phyloP scores from a whole-genome alignment of 2,113 vertebrate genomes.

The Ancistrus triradiatus region DNA sequence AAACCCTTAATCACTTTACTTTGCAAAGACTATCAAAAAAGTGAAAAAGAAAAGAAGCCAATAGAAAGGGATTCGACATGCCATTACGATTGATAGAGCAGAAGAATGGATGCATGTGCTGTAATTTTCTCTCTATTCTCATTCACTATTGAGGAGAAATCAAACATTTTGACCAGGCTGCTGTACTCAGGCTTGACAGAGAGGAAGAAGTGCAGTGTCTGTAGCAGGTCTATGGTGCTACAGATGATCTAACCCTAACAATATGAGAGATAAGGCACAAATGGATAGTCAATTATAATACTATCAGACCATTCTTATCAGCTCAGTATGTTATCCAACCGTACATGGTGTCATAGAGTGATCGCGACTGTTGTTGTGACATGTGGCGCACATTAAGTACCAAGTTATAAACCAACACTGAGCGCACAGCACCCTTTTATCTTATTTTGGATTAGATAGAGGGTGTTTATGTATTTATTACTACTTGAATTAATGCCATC shows the following conservation, averaged over 20 bases:
- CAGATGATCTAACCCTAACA: slow-evolving; percentile 31
- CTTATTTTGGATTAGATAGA: too few species aligned
- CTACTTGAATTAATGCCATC: too few species aligned
- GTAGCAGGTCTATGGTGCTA: slow-evolving; percentile 1
- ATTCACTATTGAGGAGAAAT: background rate
- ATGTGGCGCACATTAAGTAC: too few species aligned
- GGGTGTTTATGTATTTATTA: too few species aligned
- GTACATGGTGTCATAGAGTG: too few species aligned
- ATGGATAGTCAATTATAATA: slow-evolving; percentile 29
- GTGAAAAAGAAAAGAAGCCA: background rate
- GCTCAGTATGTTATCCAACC: slow-evolving; percentile 7
- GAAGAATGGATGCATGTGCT: background rate
- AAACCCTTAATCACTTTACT: background rate
- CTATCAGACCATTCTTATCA: slow-evolving; percentile 10
- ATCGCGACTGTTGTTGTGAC: too few species aligned
- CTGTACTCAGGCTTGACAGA: slow-evolving; percentile 1
- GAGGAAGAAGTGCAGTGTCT: slow-evolving; percentile 16
- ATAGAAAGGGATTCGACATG: slow-evolving; percentile 13
- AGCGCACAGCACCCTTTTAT: too few species aligned
- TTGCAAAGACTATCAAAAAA: background rate
- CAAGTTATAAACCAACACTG: too few species aligned
- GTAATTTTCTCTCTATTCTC: slow-evolving; percentile 1
- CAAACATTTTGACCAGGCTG: background rate
- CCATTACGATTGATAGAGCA: slow-evolving; percentile 11
- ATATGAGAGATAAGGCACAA: slow-evolving; percentile 24